Conservation (phyloP, 1,140 invertebrate genomes). For the Aphis craccivora region DNA sequence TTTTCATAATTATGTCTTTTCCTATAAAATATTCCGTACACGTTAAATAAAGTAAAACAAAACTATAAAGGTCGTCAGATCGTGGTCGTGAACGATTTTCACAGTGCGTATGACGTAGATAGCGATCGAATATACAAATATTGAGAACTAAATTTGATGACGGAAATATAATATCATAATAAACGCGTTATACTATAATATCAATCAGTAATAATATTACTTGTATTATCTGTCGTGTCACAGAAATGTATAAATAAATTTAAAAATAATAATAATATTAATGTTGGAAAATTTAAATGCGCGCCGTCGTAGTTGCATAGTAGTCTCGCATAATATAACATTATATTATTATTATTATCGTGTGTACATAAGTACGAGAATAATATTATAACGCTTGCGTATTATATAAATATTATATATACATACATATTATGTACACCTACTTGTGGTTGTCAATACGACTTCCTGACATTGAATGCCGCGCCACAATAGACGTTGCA, state of each 20-base stretch:
- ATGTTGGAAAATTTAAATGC: not conserved
- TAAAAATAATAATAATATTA: not conserved
- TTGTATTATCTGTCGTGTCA: too few relatives aligned
- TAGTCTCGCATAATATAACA: not conserved
- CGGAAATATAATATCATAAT: not conserved
- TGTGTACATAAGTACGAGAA: too few relatives aligned
- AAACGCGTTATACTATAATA: not conserved
- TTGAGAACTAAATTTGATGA: not conserved
- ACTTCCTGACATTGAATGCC: not conserved
- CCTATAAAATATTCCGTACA: too few relatives aligned
- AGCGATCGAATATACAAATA: too few relatives aligned
- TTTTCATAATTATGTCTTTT: too few relatives aligned
- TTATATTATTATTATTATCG: not conserved
- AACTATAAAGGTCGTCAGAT: too few relatives aligned
- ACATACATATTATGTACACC: not conserved
- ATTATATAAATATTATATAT: not conserved
- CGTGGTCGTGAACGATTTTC: too few relatives aligned
- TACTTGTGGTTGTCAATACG: not conserved
- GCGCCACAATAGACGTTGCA: not conserved
- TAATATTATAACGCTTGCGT: not conserved
- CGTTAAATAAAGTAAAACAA: too few relatives aligned
- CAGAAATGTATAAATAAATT: not conserved
- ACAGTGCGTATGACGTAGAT: too few relatives aligned
- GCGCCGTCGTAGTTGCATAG: not conserved
- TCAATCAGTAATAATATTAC: too few relatives aligned